A percentile compares a stretch with the other conserved stretches of the same genome.
These are phyloP conservation scores for Lipophrys pholis DNA, from an alignment of 2,113 vertebrate species.

Conservation along the genomic window DNA sequence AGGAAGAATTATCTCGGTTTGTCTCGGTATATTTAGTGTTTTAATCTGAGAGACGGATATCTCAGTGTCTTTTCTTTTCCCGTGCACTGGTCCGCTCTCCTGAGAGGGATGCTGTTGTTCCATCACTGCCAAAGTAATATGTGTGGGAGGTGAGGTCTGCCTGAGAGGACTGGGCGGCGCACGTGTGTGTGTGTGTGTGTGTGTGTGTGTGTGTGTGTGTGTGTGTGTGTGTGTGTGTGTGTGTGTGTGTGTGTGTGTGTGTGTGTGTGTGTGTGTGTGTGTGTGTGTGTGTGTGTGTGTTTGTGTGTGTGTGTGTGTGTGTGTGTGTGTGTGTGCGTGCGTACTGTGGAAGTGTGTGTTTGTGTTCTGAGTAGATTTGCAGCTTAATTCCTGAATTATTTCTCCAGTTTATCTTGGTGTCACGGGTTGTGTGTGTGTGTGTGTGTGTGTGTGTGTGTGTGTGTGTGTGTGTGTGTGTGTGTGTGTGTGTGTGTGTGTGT, in stretches of 20 bases:
- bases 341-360: slow-evolving; percentile 21
- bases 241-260: too few species aligned
- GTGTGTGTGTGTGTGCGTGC: background rate
- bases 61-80: slow-evolving; percentile 47
- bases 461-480: background rate
- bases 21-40: slow-evolving; percentile 67
- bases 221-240: too few species aligned
- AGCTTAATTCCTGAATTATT: slow-evolving; percentile 29
- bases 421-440: background rate
- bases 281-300: slow-evolving; percentile 1
- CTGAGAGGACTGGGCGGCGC: background rate
- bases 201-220: too few species aligned
- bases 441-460: background rate
- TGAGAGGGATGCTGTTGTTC: slow-evolving; percentile 67
- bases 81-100: slow-evolving; percentile 50
- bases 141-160: slow-evolving; percentile 65
- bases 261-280: too few species aligned
- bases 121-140: slow-evolving; percentile 71
- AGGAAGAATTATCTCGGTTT: slow-evolving; percentile 51
- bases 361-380: slow-evolving; percentile 31
- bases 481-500: background rate
- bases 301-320: slow-evolving; percentile 17
- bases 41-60: slow-evolving; percentile 62
- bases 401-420: slow-evolving; percentile 14
- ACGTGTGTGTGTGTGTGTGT: too few species aligned